Conservation (phyloP, 2,797 vertebrate species). For the Zenarchopterus dispar region DNA sequence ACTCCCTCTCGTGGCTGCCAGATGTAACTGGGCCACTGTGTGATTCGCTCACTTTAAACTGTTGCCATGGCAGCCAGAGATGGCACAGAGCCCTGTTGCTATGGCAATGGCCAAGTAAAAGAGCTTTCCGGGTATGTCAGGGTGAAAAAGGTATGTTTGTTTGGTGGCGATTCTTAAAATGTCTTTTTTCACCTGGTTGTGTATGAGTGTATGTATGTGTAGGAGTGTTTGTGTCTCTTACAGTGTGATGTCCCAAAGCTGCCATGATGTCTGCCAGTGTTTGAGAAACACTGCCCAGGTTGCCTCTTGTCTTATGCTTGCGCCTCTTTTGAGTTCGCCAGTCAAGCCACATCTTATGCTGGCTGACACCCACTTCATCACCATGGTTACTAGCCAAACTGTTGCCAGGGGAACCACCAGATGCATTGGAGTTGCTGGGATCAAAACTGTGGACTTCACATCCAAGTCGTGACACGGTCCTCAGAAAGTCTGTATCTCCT, state of each 20-base stretch:
- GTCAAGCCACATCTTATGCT: slow-evolving; percentile 82
- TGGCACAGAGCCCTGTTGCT: slow-evolving; percentile 83
- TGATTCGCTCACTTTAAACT: slow-evolving; percentile 66
- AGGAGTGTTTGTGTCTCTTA: slow-evolving; percentile 54
- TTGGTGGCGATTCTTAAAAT: slow-evolving; percentile 56
- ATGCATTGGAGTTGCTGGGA: slow-evolving; percentile 72
- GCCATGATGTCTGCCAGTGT: slow-evolving; percentile 81
- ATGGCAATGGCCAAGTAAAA: slow-evolving; percentile 77
- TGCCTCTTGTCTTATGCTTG: slow-evolving; percentile 58
- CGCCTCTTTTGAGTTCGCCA: slow-evolving; percentile 72
- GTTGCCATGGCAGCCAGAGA: slow-evolving; percentile 83
- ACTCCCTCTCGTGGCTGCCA: slow-evolving; percentile 75
- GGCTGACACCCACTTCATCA: slow-evolving; percentile 64
- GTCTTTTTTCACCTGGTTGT: slow-evolving; percentile 7
- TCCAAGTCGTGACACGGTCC: slow-evolving; percentile 67
- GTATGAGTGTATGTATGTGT: slow-evolving; percentile 5
- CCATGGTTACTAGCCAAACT: slow-evolving; percentile 73
- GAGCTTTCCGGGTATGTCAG: slow-evolving; percentile 68
- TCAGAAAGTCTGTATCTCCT: slow-evolving; percentile 75
- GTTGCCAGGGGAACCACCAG: slow-evolving; percentile 74
- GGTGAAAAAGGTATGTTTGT: slow-evolving; percentile 74
- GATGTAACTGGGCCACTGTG: slow-evolving; percentile 60
- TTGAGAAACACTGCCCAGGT: slow-evolving; percentile 66
- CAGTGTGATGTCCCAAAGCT: slow-evolving; percentile 76
- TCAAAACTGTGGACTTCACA: slow-evolving; percentile 84